Base-by-base conservation (phyloP, 2,113 vertebrate species). In the Stegastes partitus region DNA sequence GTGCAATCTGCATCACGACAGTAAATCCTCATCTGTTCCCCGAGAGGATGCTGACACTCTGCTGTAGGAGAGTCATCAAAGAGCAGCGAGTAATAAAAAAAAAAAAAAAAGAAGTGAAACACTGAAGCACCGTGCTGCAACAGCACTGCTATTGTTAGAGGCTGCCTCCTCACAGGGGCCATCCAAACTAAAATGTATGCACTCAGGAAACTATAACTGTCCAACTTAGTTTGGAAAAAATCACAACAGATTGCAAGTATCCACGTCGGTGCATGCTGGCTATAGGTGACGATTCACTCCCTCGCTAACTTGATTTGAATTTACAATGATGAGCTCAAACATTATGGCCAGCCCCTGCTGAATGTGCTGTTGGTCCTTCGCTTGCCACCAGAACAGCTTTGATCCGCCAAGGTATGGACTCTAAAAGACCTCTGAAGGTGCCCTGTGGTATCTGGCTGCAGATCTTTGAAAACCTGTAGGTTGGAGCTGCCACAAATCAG, bases 21-120 rank as follows among this genome's bases (percentile, higher is more conserved):
- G 70, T 75, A 86, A 79, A 83, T 76, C 62, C 71, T 63, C 34
- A 73, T 22, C 61, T 68, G 67, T 56, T 68, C 45, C 66, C 42
- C 1, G 2, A 22, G 44, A 47, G 45, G 63, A 26, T 0, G 3
- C 56, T 51, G 61, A 72, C 54, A 65, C 69, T 34, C 58, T 2
- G 53, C 79, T 76, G 62, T 2, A n/a, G 71, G 47, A 50, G 50
- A 77, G 72, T 77, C 76, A 76, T 79, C 79, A 80, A 66, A 80
- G 45, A 68, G 19, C 34, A 54, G 54, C 21, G 44, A 81, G 53
- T n/a, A 39, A 50, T 64, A 59, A 83, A 58, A n/a, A n/a, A n/a
- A n/a, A n/a, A n/a, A n/a, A n/a, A n/a, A n/a, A n/a, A n/a, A n/a
- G n/a, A n/a, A 68, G 49, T 22, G 61, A 76, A 80, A 64, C 61